Evolutionary conservation across 2,888 invertebrate species (phyloP), one percentile per base, ranked within the genome.

Genomic region (Galerucella nymphaeae): DNA sequence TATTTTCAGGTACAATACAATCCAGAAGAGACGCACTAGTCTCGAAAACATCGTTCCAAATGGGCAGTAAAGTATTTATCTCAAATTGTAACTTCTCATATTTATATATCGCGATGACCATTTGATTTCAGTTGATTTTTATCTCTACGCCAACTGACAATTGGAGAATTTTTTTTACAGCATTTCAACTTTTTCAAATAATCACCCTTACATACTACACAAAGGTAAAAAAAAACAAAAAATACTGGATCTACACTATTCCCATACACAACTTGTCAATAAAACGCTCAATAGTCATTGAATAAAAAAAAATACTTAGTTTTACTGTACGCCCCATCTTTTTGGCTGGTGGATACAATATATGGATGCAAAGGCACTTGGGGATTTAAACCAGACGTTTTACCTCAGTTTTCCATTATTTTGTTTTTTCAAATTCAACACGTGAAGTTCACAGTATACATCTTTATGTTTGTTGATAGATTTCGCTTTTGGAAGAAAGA

Each of bases 1-100:
- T 76, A 75, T 69, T 61, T 77, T 80, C 80, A 80, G 80, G 80
- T 80, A 80, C 80, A 73, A 73, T 77, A 79, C 80, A 80, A 78
- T 77, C 80, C 80, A 66, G 71, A 76, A 72, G 76, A 75, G 79
- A 77, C 75, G 30, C 55, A 64, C 50, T 13, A n/a, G 53, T 62
- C 63, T 62, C 66, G 55, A 38, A 70, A 59, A 71, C 71, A 68
- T 71, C 74, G 71, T 62, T 69, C 71, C 71, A 45, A 70, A 20
- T 70, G 57, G 70, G 70, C 70, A 70, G 70, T 70, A 69, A 70
- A 23, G 45, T 55, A 64, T 64, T 41, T 62, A 62, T 62, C 45
- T 45, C 59, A 69, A 23, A 59, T 41, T 53, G 62, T n/a, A 68
- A 50, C 62, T 53, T 70, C 30, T 63, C 55, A 42, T 42, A 23